Evolutionary conservation across 1,140 invertebrate genomes (phyloP).

Genomic region (Artemia franciscana): DNA sequence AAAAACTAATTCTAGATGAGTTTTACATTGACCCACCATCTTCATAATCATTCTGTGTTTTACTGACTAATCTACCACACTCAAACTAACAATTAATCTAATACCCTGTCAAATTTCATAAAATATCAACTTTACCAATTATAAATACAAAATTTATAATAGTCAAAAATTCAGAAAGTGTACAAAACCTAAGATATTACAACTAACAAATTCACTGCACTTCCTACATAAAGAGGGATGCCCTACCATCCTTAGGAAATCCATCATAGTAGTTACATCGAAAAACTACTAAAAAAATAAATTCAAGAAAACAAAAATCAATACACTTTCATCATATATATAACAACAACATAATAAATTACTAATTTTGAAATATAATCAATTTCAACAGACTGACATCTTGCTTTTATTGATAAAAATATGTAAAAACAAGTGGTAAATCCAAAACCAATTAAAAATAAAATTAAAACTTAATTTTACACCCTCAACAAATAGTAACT

Average conservation of each 20-base stretch:
- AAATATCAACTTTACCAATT: not conserved
- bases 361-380: not conserved
- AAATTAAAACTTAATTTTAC: not conserved
- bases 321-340: not conserved
- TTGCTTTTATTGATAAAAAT: not conserved
- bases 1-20: not conserved
- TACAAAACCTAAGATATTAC: not conserved
- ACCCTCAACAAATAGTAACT: not conserved
- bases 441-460: not conserved
- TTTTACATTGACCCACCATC: not conserved
- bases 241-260: not conserved
- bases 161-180: not conserved
- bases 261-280: not conserved
- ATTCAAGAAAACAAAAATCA: not conserved
- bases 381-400: not conserved
- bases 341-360: not conserved
- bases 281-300: not conserved
- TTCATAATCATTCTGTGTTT: not conserved
- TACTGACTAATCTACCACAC: not conserved
- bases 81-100: not conserved
- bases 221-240: not conserved
- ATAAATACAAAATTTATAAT: not conserved
- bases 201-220: not conserved
- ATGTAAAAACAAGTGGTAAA: not conserved
- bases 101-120: not conserved